phyloP scores from a whole-genome alignment of 2,888 invertebrate species.

The Thereva nobilitata region DNA sequence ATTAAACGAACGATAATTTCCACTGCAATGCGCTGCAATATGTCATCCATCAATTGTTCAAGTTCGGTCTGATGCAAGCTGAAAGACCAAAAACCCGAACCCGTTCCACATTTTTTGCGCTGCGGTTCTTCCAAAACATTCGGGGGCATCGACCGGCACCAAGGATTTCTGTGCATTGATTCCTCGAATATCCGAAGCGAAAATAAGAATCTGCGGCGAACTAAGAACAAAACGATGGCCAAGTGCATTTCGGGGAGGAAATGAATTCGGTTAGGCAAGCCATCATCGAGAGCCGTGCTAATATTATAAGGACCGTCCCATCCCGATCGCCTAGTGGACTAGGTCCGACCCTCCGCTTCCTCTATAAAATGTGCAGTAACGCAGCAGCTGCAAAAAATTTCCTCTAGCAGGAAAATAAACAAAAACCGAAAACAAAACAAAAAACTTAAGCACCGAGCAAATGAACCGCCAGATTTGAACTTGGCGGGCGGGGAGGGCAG shows the following conservation, averaged over 20 bases:
- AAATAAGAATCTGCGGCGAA: constrained; percentile 1
- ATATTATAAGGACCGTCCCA: neutral
- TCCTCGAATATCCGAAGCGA: constrained; percentile 22
- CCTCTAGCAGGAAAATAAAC: constrained; percentile 3
- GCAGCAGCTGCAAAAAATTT: constrained; percentile 31
- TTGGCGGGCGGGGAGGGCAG: constrained; percentile 5
- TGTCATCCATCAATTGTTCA: too few species aligned
- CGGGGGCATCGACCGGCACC: constrained; percentile 29
- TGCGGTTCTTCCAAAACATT: constrained; percentile 24
- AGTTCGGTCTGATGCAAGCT: too few species aligned
- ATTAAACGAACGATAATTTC: too few species aligned
- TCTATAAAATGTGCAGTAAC: constrained; percentile 22
- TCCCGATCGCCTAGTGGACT: neutral
- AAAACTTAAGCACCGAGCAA: constrained; percentile 17
- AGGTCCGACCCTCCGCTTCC: constrained; percentile 20
- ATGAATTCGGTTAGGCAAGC: constrained; percentile 27
- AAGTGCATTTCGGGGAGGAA: constrained; percentile 22
- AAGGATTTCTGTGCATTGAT: constrained; percentile 35
- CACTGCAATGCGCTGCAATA: too few species aligned
- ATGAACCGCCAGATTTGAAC: constrained; percentile 1
- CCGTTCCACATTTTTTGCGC: neutral
- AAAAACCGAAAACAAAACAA: constrained; percentile 22
- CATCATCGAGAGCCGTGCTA: constrained; percentile 1
- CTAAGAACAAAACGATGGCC: constrained; percentile 5
- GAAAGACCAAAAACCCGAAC: too few species aligned